Evolutionary conservation across 2,113 vertebrate species (phyloP), one percentile per base, ranked within the genome.

Genomic region (Isichthys henryi): DNA sequence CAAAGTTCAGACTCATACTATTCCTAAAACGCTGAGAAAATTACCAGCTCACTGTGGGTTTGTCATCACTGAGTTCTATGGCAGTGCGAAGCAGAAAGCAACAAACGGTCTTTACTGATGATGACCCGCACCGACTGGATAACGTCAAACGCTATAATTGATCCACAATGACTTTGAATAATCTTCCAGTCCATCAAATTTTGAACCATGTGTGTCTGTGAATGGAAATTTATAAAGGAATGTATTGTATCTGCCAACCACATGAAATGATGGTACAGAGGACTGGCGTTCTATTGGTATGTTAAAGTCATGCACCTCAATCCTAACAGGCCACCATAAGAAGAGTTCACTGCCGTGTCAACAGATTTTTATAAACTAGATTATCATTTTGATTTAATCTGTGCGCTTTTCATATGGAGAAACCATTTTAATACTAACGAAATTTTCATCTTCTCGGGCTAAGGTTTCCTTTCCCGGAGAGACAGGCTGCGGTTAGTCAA

Each of bases 321-420:
- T 83, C 48, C 50, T 39, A 15, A 35, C 31, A 53, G 31, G 35
- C 58, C 48, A 10, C 86, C 45, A 88, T 35, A 13, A 27, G 88
- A 50, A 82, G 50, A 48, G 8, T 50, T 58, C 88, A 50, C 3
- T 0, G 39, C 49, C 35, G 9, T 46, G 88, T 58, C 88, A 56
- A 83, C 70, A 49, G 70, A 27, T 53, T 39, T 43, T 31, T 74
- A 50, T 35, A 46, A 88, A 39, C 70, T 50, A 43, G 27, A 50
- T 88, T 74, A 88, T 74, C 7, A 9, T 46, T 74, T 82, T 82
- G 56, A 89, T 56, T 89, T 49, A 83, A 53, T 35, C 88, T 5
- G 15, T 19, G n/a, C 9, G 13, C 19, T n/a, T 82, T 89, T 49
- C 19, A 43, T 80, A 53, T 35, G 70, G 74, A 82, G 74, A 83